Evolutionary conservation across 92 coral and sea anemone species (phyloP).

Genomic region (Porites cylindrica): DNA sequence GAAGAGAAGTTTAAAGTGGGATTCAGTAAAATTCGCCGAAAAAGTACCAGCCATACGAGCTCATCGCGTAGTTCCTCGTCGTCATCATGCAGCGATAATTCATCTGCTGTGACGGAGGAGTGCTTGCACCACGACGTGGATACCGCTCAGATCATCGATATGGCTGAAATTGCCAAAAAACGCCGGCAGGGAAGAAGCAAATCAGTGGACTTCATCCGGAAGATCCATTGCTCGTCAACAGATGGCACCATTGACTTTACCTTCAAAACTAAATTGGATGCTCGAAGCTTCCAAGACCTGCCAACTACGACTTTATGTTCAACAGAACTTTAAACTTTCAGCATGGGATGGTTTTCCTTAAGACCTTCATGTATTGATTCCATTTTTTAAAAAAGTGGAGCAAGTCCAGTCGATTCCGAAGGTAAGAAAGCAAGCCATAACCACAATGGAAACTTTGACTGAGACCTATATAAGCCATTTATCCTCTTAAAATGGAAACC

Average conservation of each 20-base stretch:
- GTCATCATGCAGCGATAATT: slow-evolving; percentile 33
- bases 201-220: slow-evolving; percentile 26
- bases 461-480: too few relatives aligned
- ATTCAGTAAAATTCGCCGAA: neutral
- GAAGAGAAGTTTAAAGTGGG: slow-evolving; percentile 23
- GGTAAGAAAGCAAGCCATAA: too few relatives aligned
- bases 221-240: slow-evolving; percentile 12
- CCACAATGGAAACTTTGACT: too few relatives aligned
- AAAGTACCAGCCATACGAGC: slow-evolving; percentile 11
- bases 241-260: slow-evolving; percentile 16
- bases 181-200: slow-evolving; percentile 41
- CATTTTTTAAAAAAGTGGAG: neutral
- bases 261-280: slow-evolving; percentile 33
- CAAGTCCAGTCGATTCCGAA: neutral
- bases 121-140: slow-evolving; percentile 12
- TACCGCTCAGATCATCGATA: slow-evolving; percentile 10
- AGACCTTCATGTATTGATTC: too few relatives aligned
- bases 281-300: slow-evolving; percentile 43
- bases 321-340: slow-evolving; percentile 36
- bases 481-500: too few relatives aligned
- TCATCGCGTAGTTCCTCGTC: slow-evolving; percentile 20
- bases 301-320: slow-evolving; percentile 47
- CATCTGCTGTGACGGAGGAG: neutral
- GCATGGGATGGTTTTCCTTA: neutral
- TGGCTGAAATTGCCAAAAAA: slow-evolving; percentile 43